Evolutionary conservation across 2,888 invertebrate species (phyloP).

Genomic region (Clanis bilineata): DNA sequence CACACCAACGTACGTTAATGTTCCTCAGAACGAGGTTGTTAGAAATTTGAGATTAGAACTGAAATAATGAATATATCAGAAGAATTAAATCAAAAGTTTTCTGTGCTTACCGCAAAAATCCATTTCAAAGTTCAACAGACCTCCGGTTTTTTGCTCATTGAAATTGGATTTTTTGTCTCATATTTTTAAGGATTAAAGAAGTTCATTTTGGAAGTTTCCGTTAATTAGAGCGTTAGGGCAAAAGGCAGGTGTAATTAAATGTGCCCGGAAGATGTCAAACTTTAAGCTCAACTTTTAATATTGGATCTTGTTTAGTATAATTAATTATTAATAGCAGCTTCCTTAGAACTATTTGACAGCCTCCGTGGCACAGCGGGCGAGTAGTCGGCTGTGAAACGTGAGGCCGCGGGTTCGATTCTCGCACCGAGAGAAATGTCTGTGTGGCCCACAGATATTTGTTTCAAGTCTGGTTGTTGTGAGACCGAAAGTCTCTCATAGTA

Average conservation of each 20-base stretch:
- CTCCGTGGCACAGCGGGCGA: no score
- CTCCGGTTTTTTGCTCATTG: slow-evolving; percentile 63
- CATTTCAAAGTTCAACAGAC: slow-evolving; percentile 75
- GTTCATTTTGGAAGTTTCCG: slow-evolving; percentile 43
- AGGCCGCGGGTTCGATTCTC: no score
- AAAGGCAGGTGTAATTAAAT: slow-evolving; percentile 41
- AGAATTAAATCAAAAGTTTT: slow-evolving; percentile 62
- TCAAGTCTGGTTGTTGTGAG: no score
- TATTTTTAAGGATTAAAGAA: slow-evolving; percentile 51
- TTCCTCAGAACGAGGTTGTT: not conserved
- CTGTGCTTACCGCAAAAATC: slow-evolving; percentile 68
- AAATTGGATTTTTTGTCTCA: slow-evolving; percentile 53
- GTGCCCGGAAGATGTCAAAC: slow-evolving; percentile 27
- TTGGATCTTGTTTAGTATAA: slow-evolving; percentile 24
- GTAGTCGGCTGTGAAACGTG: no score
- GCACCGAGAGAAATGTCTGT: no score
- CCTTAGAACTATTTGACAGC: not conserved
- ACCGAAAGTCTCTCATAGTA: no score
- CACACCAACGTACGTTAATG: slow-evolving; percentile 11
- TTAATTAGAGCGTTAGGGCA: slow-evolving; percentile 42
- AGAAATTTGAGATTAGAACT: not conserved
- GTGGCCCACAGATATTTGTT: no score
- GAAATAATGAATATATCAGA: slow-evolving; percentile 59
- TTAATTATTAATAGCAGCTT: not conserved
- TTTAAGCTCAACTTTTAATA: slow-evolving; percentile 35